Conservation (phyloP, 53 echinoderm and acorn worm species). For the Zoroaster sp. region DNA sequence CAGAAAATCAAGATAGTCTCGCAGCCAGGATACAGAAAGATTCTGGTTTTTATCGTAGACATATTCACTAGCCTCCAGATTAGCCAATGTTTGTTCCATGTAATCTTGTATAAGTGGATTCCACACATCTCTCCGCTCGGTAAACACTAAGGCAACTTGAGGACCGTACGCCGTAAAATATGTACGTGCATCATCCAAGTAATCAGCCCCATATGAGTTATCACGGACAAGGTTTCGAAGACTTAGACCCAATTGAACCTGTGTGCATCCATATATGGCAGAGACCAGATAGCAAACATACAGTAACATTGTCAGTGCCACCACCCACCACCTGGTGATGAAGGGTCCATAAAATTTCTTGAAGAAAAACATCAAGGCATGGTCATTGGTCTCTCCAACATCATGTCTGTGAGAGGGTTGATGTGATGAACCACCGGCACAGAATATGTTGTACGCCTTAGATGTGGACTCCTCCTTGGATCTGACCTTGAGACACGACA, state of each 20-base stretch:
- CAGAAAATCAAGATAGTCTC: too few relatives aligned
- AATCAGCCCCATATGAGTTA: too few relatives aligned
- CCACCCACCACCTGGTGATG: slow-evolving; percentile 25
- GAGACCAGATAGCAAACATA: slow-evolving; percentile 31
- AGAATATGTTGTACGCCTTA: too few relatives aligned
- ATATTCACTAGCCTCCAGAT: background rate
- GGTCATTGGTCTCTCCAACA: slow-evolving; percentile 2
- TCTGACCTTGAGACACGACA: too few relatives aligned
- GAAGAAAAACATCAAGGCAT: slow-evolving; percentile 61
- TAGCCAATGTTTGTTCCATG: background rate
- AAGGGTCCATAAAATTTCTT: slow-evolving; percentile 53
- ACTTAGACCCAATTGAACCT: slow-evolving; percentile 20
- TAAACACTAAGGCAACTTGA: too few relatives aligned
- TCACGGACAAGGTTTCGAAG: slow-evolving; percentile 34
- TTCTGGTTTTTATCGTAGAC: background rate
- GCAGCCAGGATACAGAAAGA: slow-evolving; percentile 23
- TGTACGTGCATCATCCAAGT: too few relatives aligned
- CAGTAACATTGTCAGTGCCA: slow-evolving; percentile 16
- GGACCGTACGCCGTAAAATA: too few relatives aligned
- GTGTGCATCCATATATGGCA: slow-evolving; percentile 49
- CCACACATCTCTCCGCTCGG: slow-evolving; percentile 29
- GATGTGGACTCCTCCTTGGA: too few relatives aligned
- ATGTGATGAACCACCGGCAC: too few relatives aligned
- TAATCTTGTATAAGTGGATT: slow-evolving; percentile 17
- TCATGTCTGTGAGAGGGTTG: slow-evolving; percentile 11